Evolutionary conservation across 2,888 invertebrate species (phyloP).

Genomic region (Drosophila mayaguana): DNA sequence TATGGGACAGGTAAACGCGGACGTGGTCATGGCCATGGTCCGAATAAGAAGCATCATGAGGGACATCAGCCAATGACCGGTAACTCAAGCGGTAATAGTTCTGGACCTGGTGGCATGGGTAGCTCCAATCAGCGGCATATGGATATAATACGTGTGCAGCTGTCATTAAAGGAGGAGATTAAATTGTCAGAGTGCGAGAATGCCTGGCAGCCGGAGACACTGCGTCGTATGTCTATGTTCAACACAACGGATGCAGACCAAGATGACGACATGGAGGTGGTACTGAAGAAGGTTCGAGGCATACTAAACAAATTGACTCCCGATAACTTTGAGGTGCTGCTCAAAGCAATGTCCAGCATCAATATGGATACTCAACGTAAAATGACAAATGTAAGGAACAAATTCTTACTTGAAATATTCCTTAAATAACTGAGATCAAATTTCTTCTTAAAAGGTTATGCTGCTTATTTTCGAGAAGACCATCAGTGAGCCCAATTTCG

Average conservation of each 20-base stretch:
- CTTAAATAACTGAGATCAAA: neutral
- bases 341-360: constrained; percentile 81
- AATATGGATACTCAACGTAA: constrained; percentile 77
- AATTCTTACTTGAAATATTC: neutral
- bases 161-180: constrained; percentile 83
- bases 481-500: constrained; percentile 83
- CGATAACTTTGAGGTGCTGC: constrained; percentile 82
- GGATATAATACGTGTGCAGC: constrained; percentile 81
- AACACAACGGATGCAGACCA: constrained; percentile 41
- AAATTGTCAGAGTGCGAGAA: constrained; percentile 82
- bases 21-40: constrained; percentile 54
- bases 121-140: constrained; percentile 68
- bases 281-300: constrained; percentile 83
- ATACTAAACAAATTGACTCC: constrained; percentile 83
- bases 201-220: constrained; percentile 82
- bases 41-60: constrained; percentile 71
- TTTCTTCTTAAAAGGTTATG: constrained; percentile 73
- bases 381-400: constrained; percentile 77
- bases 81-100: constrained; percentile 34
- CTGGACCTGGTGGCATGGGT: constrained; percentile 32
- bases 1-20: constrained; percentile 75
- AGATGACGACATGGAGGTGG: constrained; percentile 74
- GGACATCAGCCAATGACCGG: constrained; percentile 62
- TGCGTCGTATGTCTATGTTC: constrained; percentile 66
- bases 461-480: constrained; percentile 84